Base-by-base conservation (phyloP, 2,113 vertebrate genomes). In the Dromas ardeola region DNA sequence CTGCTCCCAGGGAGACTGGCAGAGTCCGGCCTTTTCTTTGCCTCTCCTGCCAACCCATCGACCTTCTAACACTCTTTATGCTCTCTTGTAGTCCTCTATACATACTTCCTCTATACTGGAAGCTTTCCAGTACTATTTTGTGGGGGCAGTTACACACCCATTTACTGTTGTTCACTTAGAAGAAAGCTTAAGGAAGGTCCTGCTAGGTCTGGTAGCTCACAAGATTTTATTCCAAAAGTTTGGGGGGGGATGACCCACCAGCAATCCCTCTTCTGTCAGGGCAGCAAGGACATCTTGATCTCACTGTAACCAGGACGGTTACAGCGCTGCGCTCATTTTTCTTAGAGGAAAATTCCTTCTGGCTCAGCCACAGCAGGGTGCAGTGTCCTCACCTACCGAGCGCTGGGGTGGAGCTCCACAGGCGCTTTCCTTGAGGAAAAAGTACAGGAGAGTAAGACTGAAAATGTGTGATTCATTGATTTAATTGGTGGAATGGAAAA, bases 231-330 rank as follows among this genome's bases (percentile, higher is more conserved):
- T n/a, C 11, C 12, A 21, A 8, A 47, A 11, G 12, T 38, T 55
- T n/a, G 22, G 8, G 6, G 1, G 11, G 4, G 30, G 27, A 10
- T 21, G 1, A 71, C 9, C 8, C 23, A 49, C 13, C 3, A 40
- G 17, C 43, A 69, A 49, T 49, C 13, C 49, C 7, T 85, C 15
- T 90, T 36, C 17, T 70, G 34, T 69, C 49, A 45, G n/a, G 26
- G 45, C 22, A 76, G 16, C 15, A 80, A 86, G 42, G 38, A 59
- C 22, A 17, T 19, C 8, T 69, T 78, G n/a, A 55, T 77, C 15
- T 77, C 4, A 0, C 30, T 61, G 43, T 45, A 58, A n/a, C 11
- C 9, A 47, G 25, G 8, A 16, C n/a, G 12, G 21, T 53, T 30
- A 65, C 4, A 42, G 50, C 1, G 2, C 49, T 90, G 74, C 0